Evolutionary conservation across 1,140 invertebrate species (phyloP), one percentile per base, ranked within the genome.

Genomic region (Apis mellifera): DNA sequence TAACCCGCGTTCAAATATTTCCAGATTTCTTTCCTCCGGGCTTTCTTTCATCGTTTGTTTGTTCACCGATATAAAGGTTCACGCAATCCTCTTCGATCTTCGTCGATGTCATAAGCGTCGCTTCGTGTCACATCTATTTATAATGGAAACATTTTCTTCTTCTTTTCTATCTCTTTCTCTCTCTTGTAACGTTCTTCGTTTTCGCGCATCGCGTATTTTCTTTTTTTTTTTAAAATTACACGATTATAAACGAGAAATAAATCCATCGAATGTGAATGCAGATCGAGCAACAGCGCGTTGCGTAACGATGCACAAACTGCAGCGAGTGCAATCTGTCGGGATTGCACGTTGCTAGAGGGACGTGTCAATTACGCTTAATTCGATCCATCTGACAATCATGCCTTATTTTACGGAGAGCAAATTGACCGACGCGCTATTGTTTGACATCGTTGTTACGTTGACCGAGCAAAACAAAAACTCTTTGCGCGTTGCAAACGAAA

Each of bases 281-380:
- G 1, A 8, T 9, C 4, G 2, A 11, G 70, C 70, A 59, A 57
- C 70, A 59, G 21, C 50, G 12, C 26, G 54, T 42, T 23, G 71
- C 26, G 9, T 13, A 48, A 48, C 72, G 72, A 48, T 12, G 73
- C 21, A 26, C 52, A 19, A 55, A 57, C 50, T 72, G 70, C 70
- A 21, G n/a, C 69, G 23, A 54, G 17, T 1, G 42, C n/a, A 50
- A 23, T 21, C 48, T 19, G n/a, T 21, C 17, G 48, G 48, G 48
- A 75, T 50, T 52, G 73, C 42, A 15, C 73, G 48, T 23, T 3
- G 26, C 23, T 19, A 23, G 5, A 23, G 42, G 48, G 48, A 75
- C n/a, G 23, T 52, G 50, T 75, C 73, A 64, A 64, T 75, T 75
- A 75, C 73, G 23, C 48, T 75, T 75, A 75, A 75, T 75, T 75